phyloP scores from a whole-genome alignment of 2,888 invertebrate species.

The Eudasyphora cyanicolor region DNA sequence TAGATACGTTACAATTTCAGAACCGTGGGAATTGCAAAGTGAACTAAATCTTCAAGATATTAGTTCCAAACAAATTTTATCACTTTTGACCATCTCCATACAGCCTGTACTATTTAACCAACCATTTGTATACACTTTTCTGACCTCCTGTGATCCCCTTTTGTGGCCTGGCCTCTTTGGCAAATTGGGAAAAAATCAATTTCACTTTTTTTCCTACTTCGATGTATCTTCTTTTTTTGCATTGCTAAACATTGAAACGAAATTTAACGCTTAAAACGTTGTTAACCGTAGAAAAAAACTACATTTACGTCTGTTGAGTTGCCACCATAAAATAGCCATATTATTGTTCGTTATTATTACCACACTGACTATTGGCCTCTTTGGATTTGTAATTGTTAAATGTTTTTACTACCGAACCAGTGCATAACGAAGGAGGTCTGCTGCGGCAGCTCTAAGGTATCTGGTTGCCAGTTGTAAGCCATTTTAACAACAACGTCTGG shows the following conservation, averaged over 20 bases:
- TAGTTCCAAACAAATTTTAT: neutral
- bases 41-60: neutral
- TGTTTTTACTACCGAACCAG: slow-evolving; percentile 37
- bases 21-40: slow-evolving; percentile 7
- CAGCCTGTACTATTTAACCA: neutral
- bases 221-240: no score
- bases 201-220: slow-evolving; percentile 6
- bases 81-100: neutral
- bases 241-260: no score
- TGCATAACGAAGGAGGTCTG: slow-evolving; percentile 10
- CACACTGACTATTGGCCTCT: neutral
- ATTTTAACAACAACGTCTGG: slow-evolving; percentile 30
- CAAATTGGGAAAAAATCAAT: neutral
- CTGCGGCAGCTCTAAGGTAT: neutral
- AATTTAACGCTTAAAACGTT: slow-evolving; percentile 8
- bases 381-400: neutral
- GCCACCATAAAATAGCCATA: slow-evolving; percentile 2
- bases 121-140: neutral
- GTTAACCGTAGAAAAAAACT: neutral
- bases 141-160: neutral
- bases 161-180: neutral
- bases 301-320: neutral
- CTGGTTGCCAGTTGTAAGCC: neutral
- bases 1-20: neutral
- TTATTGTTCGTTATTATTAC: slow-evolving; percentile 14